These are phyloP conservation scores for Conistra vaccinii DNA, from an alignment of 2,888 invertebrate genomes.

Conservation along the genomic window DNA sequence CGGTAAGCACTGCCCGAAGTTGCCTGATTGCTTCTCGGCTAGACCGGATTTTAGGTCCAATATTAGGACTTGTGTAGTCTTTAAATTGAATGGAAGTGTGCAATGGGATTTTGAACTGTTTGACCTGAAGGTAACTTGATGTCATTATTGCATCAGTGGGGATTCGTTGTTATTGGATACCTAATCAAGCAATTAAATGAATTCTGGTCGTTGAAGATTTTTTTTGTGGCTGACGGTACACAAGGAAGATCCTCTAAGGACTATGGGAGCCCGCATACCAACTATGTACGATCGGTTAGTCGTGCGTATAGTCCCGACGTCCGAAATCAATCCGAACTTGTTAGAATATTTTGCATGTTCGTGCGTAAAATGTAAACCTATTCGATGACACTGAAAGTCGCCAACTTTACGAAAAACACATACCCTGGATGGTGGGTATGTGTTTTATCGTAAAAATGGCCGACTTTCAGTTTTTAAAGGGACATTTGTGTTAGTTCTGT, in stretches of 20 bases:
- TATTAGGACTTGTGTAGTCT: slow-evolving; percentile 15
- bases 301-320: slow-evolving; percentile 24
- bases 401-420: not conserved
- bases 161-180: not conserved
- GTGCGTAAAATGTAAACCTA: slow-evolving; percentile 15
- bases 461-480: too few species aligned
- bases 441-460: too few species aligned
- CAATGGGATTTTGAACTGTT: not conserved
- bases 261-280: not conserved
- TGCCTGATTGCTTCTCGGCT: slow-evolving; percentile 72
- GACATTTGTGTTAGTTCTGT: too few species aligned
- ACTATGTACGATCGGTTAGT: slow-evolving; percentile 15
- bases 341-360: slow-evolving; percentile 12
- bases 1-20: slow-evolving; percentile 69
- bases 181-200: not conserved
- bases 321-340: slow-evolving; percentile 31
- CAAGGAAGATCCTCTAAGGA: not conserved
- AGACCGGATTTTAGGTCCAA: slow-evolving; percentile 38
- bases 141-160: not conserved
- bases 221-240: not conserved
- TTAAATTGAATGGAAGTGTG: slow-evolving; percentile 16
- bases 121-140: not conserved
- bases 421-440: too few species aligned
- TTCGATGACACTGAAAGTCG: not conserved
- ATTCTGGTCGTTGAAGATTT: not conserved